Base-by-base conservation (phyloP, 2,113 vertebrate species). In the Lophius piscatorius region DNA sequence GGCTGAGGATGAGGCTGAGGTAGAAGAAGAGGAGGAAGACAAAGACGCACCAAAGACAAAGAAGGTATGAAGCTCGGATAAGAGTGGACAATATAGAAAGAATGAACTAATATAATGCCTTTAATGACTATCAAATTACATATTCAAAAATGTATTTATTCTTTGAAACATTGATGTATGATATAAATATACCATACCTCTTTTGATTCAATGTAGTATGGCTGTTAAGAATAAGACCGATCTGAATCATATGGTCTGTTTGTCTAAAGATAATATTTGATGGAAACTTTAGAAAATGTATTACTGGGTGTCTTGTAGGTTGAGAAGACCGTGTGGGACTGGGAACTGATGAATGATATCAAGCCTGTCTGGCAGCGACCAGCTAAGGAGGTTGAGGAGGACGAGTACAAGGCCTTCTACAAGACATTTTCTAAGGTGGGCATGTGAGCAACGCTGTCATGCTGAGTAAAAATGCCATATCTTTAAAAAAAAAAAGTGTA, bases 321-420 rank as follows among this genome's bases (percentile, higher is more conserved):
- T 72, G 95, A 98, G 80, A 99, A 99, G 90, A 99, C 97, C 2
- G 95, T 99, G 55, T 99, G 97, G 97, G 97, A 99, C 34, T 99
- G 97, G 97, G 97, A 98, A 64, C 94, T 99, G 45, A 98, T 99
- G 97, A 99, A 99, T 74, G 96, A 99, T 44, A 99, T 99, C 74
- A 99, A 99, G 86, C 97, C 97, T 4, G 98, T 99, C 87, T 99
- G 97, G 97, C 95, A 98, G 89, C 94, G 97, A 72, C 94, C 92
- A 9, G 93, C 95, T 6, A 99, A 95, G 77, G 97, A 99, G 82
- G 95, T 99, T 24, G 96, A 98, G 79, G 97, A 99, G 6, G 94
- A 98, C 17, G 97, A 99, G 73, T 99, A 99, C 84, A 97, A 90
- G 62, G 97, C 97, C 40, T 99, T 99, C 87, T 99, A 99, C 89